Base-by-base conservation (phyloP, 2,888 invertebrate genomes). In the Chirona hameri region DNA sequence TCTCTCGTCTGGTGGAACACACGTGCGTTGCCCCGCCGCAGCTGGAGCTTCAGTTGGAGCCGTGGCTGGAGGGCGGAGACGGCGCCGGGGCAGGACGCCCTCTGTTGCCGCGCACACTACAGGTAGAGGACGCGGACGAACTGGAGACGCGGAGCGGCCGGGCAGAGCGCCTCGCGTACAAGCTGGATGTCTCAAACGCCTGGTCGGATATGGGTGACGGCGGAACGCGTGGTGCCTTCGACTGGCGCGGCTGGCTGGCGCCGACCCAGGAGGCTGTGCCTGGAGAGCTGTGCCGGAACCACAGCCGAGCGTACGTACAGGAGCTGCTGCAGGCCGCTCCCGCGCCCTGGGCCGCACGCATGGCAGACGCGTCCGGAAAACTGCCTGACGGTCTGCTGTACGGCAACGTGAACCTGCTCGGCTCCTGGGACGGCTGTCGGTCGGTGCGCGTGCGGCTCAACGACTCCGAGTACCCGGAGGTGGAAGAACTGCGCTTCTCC, bases 321-420 rank as follows among this genome's bases (percentile, higher is more conserved):
- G 3, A 72, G 18, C 72, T 72, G 72, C 31, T 21, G 31, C 10
- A 0, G 21, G 72, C 10, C 72, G 31, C 72, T 3, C 21, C 18
- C 69, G 29, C 69, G 29, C n/a, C 2, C n/a, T 79, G 79, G 79
- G 48, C 79, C 7, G 48, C 48, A 9, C n/a, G 14, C n/a, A 79
- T 79, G 48, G 46, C 5, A 24, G 79, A 79, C 79, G 79, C 79
- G 15, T 48, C 48, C 79, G 79, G 48, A 24, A 79, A 79, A n/a
- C n/a, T 79, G n/a, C 79, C 79, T n/a, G 79, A 79, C 48, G 79
- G 79, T 10, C 48, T 79, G 24, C 46, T 79, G n/a, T 48, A 48
- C 27, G 79, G 79, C n/a, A 46, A 48, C n/a, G 4, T n/a, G 79
- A 48, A 46, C 48, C 24, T 27, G n/a, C 48, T 79, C n/a, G 79